Evolutionary conservation across 2,888 invertebrate species (phyloP).

Genomic region (Parnassius glacialis): DNA sequence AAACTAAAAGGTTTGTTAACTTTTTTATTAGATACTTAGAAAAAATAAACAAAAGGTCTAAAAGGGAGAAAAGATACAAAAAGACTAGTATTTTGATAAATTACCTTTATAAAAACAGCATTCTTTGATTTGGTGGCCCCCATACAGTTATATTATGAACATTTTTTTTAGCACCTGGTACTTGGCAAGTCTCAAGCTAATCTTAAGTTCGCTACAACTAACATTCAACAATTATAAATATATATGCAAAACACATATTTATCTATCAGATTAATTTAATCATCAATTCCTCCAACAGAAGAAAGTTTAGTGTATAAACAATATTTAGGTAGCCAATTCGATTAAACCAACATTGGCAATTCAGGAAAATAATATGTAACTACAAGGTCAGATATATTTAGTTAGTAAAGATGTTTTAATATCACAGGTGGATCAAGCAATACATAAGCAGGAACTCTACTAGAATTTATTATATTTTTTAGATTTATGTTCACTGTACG

Average conservation of each 20-base stretch:
- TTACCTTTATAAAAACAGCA: slow-evolving; percentile 64
- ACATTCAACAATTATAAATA: slow-evolving; percentile 40
- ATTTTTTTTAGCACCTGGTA: slow-evolving; percentile 25
- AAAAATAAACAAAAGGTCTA: background rate
- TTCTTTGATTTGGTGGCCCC: slow-evolving; percentile 74
- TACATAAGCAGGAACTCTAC: slow-evolving; percentile 76
- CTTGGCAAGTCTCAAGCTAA: slow-evolving; percentile 12
- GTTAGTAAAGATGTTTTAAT: slow-evolving; percentile 55
- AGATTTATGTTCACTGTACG: slow-evolving; percentile 37
- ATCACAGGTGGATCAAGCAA: slow-evolving; percentile 77
- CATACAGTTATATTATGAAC: slow-evolving; percentile 58
- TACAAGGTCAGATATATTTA: slow-evolving; percentile 48
- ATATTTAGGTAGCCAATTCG: slow-evolving; percentile 52
- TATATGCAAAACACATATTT: slow-evolving; percentile 37
- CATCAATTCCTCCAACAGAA: slow-evolving; percentile 43
- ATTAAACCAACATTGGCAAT: slow-evolving; percentile 56
- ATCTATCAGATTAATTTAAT: slow-evolving; percentile 31
- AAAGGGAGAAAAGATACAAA: slow-evolving; percentile 17
- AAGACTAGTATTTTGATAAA: slow-evolving; percentile 24
- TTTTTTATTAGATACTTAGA: too few relatives aligned
- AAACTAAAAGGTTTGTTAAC: too few relatives aligned
- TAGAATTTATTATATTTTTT: slow-evolving; percentile 38
- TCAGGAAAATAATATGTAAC: slow-evolving; percentile 41
- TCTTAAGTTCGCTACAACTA: slow-evolving; percentile 14
- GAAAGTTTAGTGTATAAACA: slow-evolving; percentile 50